phyloP scores from a whole-genome alignment of 2,888 invertebrate species.

The Phortica magna region DNA sequence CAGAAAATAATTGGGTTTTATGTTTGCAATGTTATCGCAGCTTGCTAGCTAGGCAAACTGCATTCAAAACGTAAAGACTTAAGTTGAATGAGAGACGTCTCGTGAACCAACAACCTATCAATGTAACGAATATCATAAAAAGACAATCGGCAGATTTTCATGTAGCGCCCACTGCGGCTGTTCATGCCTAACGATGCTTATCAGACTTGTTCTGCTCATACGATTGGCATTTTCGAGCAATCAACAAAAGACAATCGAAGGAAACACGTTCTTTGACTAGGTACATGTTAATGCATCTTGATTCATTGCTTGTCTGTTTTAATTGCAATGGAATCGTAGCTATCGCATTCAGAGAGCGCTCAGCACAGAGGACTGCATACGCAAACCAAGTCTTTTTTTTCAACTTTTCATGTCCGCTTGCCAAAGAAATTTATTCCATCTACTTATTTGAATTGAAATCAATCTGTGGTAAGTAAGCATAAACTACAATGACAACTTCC shows the following conservation, averaged over 20 bases:
- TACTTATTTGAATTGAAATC: too few species aligned
- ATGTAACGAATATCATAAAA: not conserved
- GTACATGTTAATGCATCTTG: not conserved
- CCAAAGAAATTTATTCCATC: too few species aligned
- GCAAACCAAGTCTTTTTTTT: not conserved
- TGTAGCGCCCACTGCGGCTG: not conserved
- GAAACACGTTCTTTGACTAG: not conserved
- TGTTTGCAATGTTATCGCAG: not conserved
- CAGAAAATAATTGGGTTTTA: not conserved
- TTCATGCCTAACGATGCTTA: not conserved
- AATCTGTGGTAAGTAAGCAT: too few species aligned
- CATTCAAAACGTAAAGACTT: not conserved
- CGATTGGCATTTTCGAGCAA: conserved; percentile 71
- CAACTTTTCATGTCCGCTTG: not conserved
- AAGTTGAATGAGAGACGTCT: not conserved
- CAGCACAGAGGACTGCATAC: conserved; percentile 23
- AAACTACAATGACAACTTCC: too few species aligned
- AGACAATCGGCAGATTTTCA: not conserved
- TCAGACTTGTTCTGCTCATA: conserved; percentile 52
- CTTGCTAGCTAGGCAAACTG: not conserved
- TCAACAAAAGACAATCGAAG: conserved; percentile 60
- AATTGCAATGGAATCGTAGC: conserved; percentile 10
- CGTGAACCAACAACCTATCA: not conserved
- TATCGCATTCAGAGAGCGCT: not conserved
- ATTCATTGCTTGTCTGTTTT: conserved; percentile 3